Evolutionary conservation across 2,797 vertebrate genomes (phyloP).

Genomic region (Odontamblyopus rebecca): DNA sequence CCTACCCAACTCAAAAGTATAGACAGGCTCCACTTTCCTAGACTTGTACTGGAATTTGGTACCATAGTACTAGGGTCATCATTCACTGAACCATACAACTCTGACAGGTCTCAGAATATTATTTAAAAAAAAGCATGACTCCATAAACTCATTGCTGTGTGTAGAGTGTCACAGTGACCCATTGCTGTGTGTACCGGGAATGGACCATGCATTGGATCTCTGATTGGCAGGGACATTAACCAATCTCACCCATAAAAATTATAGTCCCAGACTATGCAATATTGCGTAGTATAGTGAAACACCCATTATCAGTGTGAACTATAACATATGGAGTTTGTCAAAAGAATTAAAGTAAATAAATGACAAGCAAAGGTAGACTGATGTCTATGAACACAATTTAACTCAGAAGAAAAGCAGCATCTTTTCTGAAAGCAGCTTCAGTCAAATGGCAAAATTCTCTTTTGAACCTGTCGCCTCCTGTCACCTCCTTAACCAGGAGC

Average conservation of each 20-base stretch:
- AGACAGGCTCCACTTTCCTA: neutral
- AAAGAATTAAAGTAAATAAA: constrained; percentile 29
- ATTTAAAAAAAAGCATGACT: too few species aligned
- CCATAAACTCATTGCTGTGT: too few species aligned
- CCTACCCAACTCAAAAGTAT: neutral
- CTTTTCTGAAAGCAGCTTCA: constrained; percentile 13
- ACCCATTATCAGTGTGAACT: neutral
- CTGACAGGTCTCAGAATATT: neutral
- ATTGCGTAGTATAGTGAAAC: too few species aligned
- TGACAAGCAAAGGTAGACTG: constrained; percentile 11
- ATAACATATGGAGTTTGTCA: neutral
- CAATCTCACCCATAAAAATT: too few species aligned
- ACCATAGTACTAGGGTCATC: neutral
- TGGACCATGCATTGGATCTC: too few species aligned
- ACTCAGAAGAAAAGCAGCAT: neutral
- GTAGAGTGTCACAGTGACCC: too few species aligned
- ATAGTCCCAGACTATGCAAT: too few species aligned
- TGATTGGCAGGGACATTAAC: too few species aligned
- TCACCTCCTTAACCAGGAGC: constrained; percentile 37
- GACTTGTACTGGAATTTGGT: neutral
- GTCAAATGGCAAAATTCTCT: neutral
- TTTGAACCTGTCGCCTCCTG: too few species aligned
- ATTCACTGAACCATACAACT: neutral
- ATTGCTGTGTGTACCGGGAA: too few species aligned
- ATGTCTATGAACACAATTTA: neutral